Conservation (phyloP, 2,797 vertebrate species). For the Pygocentrus nattereri region DNA sequence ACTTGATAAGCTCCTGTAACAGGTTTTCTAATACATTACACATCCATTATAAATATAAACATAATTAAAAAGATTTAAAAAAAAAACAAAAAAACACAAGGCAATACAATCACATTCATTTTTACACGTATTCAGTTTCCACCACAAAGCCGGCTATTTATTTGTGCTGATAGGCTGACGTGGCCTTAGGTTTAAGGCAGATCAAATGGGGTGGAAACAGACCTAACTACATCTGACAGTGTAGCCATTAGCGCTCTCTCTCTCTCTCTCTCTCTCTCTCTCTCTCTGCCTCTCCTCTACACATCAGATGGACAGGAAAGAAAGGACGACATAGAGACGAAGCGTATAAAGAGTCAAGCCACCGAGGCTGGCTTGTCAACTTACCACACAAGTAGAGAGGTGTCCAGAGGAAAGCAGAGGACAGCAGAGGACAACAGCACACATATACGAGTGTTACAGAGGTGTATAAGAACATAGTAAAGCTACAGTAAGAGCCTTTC, state of each 20-base stretch:
- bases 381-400: conserved; percentile 76
- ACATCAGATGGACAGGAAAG: conserved; percentile 6
- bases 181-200: neutral
- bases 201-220: neutral
- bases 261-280: neutral
- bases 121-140: neutral
- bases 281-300: neutral
- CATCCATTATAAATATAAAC: neutral
- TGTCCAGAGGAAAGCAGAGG: conserved; percentile 79
- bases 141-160: neutral
- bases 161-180: neutral
- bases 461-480: conserved; percentile 6
- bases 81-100: neutral
- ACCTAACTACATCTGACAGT: conserved; percentile 16
- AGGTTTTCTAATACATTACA: too few species aligned
- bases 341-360: conserved; percentile 20
- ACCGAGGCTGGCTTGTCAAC: conserved; percentile 65
- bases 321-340: conserved; percentile 19
- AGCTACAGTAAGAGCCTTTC: neutral
- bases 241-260: neutral
- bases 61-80: too few species aligned
- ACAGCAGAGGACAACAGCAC: conserved; percentile 78
- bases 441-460: conserved; percentile 60
- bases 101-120: neutral
- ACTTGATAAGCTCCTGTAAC: neutral